Percentiles rank a stretch among this genome's conserved stretches.
phyloP scores from a whole-genome alignment of 2,797 vertebrate species.

The Pteronotus mesoamericanus region DNA sequence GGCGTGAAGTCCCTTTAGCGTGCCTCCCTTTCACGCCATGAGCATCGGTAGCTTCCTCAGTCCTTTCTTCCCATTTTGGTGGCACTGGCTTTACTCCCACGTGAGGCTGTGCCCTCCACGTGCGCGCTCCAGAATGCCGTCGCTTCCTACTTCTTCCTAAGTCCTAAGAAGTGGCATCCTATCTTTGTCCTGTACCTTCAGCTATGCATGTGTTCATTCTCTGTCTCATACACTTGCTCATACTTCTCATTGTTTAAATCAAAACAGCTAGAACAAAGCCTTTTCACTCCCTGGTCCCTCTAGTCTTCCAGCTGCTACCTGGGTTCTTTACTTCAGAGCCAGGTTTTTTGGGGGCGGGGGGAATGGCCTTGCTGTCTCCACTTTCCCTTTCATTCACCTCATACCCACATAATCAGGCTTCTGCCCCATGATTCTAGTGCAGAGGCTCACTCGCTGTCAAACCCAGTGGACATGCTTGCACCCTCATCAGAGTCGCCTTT shows the following conservation, averaged over 20 bases:
- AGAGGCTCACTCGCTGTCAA: neutral
- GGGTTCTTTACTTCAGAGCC: neutral
- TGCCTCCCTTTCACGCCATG: neutral
- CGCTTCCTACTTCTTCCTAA: neutral
- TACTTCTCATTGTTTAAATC: neutral
- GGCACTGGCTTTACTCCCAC: neutral
- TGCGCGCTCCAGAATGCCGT: neutral
- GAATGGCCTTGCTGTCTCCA: neutral
- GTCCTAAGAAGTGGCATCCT: neutral
- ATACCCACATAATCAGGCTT: neutral
- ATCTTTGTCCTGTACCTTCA: neutral
- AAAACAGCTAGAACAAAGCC: neutral
- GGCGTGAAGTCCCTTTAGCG: neutral
- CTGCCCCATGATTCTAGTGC: neutral
- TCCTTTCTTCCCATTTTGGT: neutral
- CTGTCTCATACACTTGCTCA: neutral
- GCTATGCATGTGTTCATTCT: neutral
- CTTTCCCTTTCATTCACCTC: neutral
- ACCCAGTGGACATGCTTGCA: accelerated
- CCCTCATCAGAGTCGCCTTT: no score
- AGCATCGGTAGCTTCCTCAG: neutral
- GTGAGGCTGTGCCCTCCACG: neutral
- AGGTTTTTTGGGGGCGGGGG: neutral
- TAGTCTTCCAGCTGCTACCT: neutral
- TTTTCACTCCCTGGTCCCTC: neutral